phyloP scores from a whole-genome alignment of 2,888 invertebrate species.

The Leptopilina myrica region DNA sequence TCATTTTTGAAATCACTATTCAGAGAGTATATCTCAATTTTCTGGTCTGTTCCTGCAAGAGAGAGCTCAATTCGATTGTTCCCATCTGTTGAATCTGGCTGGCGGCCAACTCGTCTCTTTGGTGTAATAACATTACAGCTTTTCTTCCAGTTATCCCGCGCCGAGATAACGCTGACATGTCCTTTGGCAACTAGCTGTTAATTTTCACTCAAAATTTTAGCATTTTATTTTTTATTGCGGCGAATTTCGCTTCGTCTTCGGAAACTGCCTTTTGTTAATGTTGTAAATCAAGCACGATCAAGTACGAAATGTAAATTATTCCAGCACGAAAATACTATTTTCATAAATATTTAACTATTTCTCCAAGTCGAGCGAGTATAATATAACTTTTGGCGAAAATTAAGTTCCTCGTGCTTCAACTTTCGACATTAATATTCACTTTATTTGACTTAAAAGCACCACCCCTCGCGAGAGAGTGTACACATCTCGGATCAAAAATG shows the following conservation, averaged over 20 bases:
- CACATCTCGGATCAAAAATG: neutral
- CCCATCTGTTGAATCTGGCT: slow-evolving; percentile 71
- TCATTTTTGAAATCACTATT: neutral
- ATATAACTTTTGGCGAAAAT: neutral
- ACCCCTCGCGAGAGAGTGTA: neutral
- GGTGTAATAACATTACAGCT: slow-evolving; percentile 63
- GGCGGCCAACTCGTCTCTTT: slow-evolving; percentile 60
- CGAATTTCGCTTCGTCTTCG: too few species aligned
- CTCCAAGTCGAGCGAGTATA: neutral
- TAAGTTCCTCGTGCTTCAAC: slow-evolving; percentile 4
- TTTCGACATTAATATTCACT: slow-evolving; percentile 5
- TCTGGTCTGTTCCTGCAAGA: slow-evolving; percentile 43
- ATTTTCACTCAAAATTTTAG: neutral
- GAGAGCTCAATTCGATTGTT: slow-evolving; percentile 62
- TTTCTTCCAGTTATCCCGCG: slow-evolving; percentile 47
- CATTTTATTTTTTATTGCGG: too few species aligned
- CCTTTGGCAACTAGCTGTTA: slow-evolving; percentile 6
- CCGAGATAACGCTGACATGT: slow-evolving; percentile 22
- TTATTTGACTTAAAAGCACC: neutral
- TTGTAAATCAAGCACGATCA: too few species aligned
- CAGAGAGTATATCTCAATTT: slow-evolving; percentile 3
- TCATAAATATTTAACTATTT: slow-evolving; percentile 10
- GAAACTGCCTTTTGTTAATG: too few species aligned
- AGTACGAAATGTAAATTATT: too few species aligned
- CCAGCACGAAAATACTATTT: neutral